These are phyloP conservation scores for Cinclus cinclus DNA, from an alignment of 2,113 vertebrate species.

Conservation along the genomic window DNA sequence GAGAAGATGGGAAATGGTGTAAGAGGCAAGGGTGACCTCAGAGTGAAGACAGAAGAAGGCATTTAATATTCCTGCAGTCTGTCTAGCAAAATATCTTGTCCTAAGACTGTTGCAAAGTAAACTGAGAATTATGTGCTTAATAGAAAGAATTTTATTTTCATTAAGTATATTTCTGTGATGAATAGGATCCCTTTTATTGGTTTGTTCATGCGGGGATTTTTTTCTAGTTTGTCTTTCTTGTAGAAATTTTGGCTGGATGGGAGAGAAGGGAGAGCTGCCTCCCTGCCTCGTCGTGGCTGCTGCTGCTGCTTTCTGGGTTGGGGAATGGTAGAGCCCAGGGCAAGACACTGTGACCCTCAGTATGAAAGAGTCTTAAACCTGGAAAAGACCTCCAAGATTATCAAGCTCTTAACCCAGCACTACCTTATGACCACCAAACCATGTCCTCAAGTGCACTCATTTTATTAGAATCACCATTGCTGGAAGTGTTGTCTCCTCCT, in stretches of 20 bases:
- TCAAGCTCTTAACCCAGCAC: background rate
- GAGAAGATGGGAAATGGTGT: background rate
- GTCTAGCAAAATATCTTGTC: background rate
- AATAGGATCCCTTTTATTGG: background rate
- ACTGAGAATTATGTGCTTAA: background rate
- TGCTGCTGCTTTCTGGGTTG: background rate
- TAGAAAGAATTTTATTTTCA: background rate
- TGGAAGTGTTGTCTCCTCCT: no score
- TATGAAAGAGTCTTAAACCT: background rate
- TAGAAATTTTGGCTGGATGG: background rate
- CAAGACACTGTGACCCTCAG: background rate
- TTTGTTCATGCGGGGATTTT: rapidly evolving
- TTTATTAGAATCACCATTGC: no score
- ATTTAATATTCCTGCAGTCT: background rate
- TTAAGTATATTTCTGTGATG: background rate
- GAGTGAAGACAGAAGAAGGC: background rate
- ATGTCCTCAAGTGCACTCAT: background rate
- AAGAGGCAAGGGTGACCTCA: background rate
- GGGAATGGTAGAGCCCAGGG: background rate
- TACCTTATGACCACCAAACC: background rate
- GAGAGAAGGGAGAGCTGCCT: background rate
- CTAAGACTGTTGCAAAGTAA: background rate
- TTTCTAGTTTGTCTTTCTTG: background rate
- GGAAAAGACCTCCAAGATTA: background rate
- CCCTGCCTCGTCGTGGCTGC: background rate